Percentiles rank a stretch among this genome's conserved stretches.
Conservation (phyloP, 2,797 vertebrate species). For the Kryptolebias ocellatus region DNA sequence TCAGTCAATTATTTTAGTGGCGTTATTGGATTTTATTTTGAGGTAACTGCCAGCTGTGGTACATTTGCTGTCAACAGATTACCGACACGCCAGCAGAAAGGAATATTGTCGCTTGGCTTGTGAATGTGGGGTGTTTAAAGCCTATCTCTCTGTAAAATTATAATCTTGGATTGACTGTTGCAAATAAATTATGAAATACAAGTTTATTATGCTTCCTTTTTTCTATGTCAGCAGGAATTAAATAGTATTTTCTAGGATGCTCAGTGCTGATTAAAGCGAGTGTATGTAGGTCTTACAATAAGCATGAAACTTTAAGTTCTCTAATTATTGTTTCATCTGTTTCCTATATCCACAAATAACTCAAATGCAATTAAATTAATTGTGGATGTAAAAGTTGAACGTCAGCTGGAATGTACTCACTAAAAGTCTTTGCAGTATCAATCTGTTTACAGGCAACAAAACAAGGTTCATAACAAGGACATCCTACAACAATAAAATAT, state of each 20-base stretch:
- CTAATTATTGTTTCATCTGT: background rate
- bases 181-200: background rate
- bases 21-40: conserved; percentile 4
- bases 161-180: background rate
- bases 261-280: too few relatives aligned
- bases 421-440: too few relatives aligned
- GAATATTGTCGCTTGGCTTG: background rate
- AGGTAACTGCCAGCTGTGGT: conserved; percentile 5
- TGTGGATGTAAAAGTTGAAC: conserved; percentile 1
- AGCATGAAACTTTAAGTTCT: too few relatives aligned
- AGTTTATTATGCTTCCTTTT: too few relatives aligned
- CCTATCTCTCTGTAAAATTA: background rate
- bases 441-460: background rate
- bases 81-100: background rate
- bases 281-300: too few relatives aligned
- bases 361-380: background rate
- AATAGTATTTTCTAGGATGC: too few relatives aligned
- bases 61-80: background rate
- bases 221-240: too few relatives aligned
- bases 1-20: background rate
- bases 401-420: too few relatives aligned
- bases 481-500: too few relatives aligned
- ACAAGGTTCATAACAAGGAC: background rate
- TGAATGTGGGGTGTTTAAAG: background rate
- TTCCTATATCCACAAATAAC: background rate